Evolutionary conservation across 1,140 invertebrate species (phyloP).

Genomic region (Stegodyphus dumicola): DNA sequence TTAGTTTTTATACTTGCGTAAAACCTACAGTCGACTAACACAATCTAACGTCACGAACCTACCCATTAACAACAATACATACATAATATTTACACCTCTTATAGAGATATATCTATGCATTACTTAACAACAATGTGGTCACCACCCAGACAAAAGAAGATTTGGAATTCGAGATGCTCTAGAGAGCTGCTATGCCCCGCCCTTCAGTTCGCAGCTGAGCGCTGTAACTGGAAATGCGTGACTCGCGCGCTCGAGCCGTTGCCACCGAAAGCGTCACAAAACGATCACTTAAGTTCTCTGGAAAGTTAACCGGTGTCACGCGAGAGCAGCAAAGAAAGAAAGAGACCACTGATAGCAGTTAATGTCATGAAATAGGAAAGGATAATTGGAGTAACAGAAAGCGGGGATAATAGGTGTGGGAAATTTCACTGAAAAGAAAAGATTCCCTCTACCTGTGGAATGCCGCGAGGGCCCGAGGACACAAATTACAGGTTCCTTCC

Average conservation of each 20-base stretch:
- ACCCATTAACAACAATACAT: not conserved
- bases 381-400: constrained; percentile 32
- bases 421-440: constrained; percentile 46
- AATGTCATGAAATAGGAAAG: constrained; percentile 47
- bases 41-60: not conserved
- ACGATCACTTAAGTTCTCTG: constrained; percentile 43
- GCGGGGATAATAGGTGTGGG: constrained; percentile 38
- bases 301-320: constrained; percentile 13
- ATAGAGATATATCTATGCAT: not conserved
- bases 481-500: constrained; percentile 54
- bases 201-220: not conserved
- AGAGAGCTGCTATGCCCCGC: not conserved
- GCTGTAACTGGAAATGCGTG: constrained; percentile 51
- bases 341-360: constrained; percentile 46
- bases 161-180: not conserved
- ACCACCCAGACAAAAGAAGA: not conserved
- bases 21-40: no score
- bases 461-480: constrained; percentile 36
- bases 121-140: not conserved
- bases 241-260: constrained; percentile 52
- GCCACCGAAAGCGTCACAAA: constrained; percentile 56
- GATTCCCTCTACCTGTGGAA: constrained; percentile 22
- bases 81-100: not conserved
- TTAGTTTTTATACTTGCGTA: no score
- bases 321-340: constrained; percentile 3